Percentiles rank a stretch among this genome's conserved stretches.
phyloP scores from a whole-genome alignment of 2,113 vertebrate species.

The Sinocyclocheilus anshuiensis region DNA sequence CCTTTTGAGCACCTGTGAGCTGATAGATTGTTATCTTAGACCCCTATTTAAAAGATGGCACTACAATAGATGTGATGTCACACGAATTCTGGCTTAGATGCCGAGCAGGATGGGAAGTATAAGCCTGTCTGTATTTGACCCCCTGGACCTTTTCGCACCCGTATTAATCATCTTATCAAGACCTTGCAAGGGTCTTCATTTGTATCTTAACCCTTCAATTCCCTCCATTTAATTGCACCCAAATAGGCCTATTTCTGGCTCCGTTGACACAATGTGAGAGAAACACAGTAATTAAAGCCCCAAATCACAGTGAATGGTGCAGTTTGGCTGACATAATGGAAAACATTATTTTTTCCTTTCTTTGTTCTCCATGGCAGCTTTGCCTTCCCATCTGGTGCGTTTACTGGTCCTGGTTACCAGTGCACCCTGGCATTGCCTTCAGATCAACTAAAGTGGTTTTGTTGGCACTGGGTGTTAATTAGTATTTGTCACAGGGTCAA shows the following conservation, averaged over 20 bases:
- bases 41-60: conserved; percentile 16
- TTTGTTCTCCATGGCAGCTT: conserved; percentile 46
- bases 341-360: conserved; percentile 40
- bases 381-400: conserved; percentile 12
- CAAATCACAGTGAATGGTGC: conserved; percentile 51
- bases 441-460: not conserved
- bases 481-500: conserved; percentile 5
- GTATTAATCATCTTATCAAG: conserved; percentile 53
- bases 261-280: conserved; percentile 68
- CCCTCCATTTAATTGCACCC: conserved; percentile 65
- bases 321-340: conserved; percentile 50
- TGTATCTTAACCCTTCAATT: conserved; percentile 54
- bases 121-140: conserved; percentile 32
- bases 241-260: conserved; percentile 69
- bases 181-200: conserved; percentile 43
- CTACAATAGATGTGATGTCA: conserved; percentile 44
- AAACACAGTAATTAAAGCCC: conserved; percentile 76
- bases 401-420: not conserved
- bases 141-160: conserved; percentile 23
- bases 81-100: conserved; percentile 23
- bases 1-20: conserved; percentile 45
- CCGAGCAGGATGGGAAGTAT: conserved; percentile 42
- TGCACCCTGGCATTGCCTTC: not conserved
- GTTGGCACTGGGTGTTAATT: conserved; percentile 14
- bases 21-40: conserved; percentile 29